Evolutionary conservation across 2,797 vertebrate genomes (phyloP).

Genomic region (Catharus ustulatus): DNA sequence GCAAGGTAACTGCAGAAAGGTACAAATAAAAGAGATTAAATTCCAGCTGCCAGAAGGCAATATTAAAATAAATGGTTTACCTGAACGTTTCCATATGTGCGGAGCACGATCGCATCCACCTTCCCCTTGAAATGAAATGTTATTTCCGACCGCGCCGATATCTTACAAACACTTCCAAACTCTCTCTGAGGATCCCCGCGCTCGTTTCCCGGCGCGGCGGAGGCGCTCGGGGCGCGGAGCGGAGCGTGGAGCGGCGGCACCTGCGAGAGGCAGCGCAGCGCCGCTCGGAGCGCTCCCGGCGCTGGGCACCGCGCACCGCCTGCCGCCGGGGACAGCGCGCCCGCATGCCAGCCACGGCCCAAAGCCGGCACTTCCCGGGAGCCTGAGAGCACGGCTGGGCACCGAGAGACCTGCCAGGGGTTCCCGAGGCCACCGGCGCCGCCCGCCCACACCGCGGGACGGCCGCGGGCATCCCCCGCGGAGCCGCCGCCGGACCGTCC

Average conservation of each 20-base stretch:
- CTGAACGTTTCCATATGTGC: conserved; percentile 66
- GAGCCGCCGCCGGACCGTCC: background rate
- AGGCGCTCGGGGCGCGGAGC: background rate
- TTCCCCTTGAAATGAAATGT: conserved; percentile 34
- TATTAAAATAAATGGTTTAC: conserved; percentile 55
- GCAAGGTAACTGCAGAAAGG: conserved; percentile 89
- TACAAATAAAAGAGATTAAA: conserved; percentile 70
- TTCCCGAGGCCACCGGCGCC: background rate
- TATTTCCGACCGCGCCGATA: conserved; percentile 42
- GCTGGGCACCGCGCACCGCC: background rate
- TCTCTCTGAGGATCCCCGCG: background rate
- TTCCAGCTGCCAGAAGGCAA: conserved; percentile 62
- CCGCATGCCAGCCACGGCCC: accelerated
- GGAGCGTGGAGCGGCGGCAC: background rate
- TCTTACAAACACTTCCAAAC: conserved; percentile 27
- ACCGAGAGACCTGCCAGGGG: accelerated
- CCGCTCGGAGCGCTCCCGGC: background rate
- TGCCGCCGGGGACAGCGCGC: no score
- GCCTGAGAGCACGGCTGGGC: background rate
- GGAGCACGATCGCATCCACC: conserved; percentile 6
- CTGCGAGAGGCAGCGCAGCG: background rate
- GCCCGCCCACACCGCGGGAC: background rate
- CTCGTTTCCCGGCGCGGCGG: background rate
- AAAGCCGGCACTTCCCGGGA: accelerated
- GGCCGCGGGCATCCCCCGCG: background rate